phyloP scores from a whole-genome alignment of 2,888 invertebrate genomes.

The Lasioglossum marginatum region DNA sequence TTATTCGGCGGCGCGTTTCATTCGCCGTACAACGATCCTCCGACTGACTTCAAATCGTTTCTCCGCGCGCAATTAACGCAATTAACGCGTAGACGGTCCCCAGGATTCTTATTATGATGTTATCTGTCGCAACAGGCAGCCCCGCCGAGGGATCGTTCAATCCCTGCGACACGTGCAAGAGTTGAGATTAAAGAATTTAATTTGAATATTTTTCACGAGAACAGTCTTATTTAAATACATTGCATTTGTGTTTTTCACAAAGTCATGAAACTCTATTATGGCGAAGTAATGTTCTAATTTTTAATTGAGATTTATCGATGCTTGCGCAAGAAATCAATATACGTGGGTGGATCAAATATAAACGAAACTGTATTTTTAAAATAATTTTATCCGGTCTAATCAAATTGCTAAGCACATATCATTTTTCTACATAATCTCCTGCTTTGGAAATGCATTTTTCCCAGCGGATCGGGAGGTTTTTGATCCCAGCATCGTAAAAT shows the following conservation, averaged over 20 bases:
- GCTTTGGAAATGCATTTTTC: too few species aligned
- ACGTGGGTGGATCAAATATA: too few species aligned
- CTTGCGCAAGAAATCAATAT: not conserved
- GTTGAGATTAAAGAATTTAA: not conserved
- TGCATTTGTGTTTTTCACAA: not conserved
- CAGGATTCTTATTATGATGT: constrained; percentile 37
- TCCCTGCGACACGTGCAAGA: not conserved
- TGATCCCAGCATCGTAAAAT: too few species aligned
- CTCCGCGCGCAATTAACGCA: constrained; percentile 21
- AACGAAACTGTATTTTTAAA: too few species aligned
- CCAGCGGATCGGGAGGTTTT: too few species aligned
- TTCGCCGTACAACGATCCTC: not conserved
- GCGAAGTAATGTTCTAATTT: too few species aligned
- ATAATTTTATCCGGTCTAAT: too few species aligned
- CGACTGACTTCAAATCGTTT: not conserved
- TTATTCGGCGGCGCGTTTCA: constrained; percentile 25
- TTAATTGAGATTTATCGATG: too few species aligned
- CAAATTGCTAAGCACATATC: too few species aligned
- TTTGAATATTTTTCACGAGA: not conserved
- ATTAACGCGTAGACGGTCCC: constrained; percentile 22
- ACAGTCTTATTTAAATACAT: not conserved
- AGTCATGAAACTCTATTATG: not conserved
- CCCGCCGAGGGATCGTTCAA: not conserved
- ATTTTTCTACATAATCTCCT: too few species aligned
- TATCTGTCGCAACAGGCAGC: constrained; percentile 12